These are phyloP conservation scores for Sebastes trivittatus DNA, from an alignment of 2,797 vertebrate species.

Conservation along the genomic window DNA sequence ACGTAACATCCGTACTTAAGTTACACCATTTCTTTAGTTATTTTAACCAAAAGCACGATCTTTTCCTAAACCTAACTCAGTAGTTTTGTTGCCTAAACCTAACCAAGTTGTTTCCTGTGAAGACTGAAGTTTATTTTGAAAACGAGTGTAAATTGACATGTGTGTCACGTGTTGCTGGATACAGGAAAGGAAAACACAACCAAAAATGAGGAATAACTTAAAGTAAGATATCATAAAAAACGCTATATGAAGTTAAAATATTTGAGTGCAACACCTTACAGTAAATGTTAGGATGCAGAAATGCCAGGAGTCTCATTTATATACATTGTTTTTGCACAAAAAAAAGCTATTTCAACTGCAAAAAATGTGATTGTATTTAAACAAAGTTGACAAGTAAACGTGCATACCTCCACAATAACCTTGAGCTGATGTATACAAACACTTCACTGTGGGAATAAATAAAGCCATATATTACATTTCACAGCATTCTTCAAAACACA, in stretches of 20 bases:
- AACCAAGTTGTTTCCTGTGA: too few species aligned
- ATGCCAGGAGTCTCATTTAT: neutral
- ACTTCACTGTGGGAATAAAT: neutral
- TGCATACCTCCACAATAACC: neutral
- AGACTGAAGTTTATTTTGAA: too few species aligned
- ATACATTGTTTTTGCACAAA: neutral
- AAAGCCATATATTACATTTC: neutral
- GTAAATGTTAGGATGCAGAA: neutral
- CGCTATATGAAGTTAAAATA: neutral
- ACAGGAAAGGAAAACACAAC: too few species aligned
- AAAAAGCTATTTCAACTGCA: neutral
- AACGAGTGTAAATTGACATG: too few species aligned
- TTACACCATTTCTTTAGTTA: accelerated
- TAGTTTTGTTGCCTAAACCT: too few species aligned
- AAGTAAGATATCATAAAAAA: too few species aligned
- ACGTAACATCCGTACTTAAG: too few species aligned
- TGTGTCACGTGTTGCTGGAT: too few species aligned
- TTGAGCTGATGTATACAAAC: neutral
- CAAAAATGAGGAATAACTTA: too few species aligned
- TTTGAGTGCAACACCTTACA: neutral
- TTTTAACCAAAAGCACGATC: too few species aligned
- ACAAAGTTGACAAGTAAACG: neutral
- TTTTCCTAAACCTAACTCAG: too few species aligned
- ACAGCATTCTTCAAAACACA: neutral
- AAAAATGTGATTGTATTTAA: neutral